These are phyloP conservation scores for Megaceryle alcyon DNA, from an alignment of 2,797 vertebrate genomes.

Conservation along the genomic window DNA sequence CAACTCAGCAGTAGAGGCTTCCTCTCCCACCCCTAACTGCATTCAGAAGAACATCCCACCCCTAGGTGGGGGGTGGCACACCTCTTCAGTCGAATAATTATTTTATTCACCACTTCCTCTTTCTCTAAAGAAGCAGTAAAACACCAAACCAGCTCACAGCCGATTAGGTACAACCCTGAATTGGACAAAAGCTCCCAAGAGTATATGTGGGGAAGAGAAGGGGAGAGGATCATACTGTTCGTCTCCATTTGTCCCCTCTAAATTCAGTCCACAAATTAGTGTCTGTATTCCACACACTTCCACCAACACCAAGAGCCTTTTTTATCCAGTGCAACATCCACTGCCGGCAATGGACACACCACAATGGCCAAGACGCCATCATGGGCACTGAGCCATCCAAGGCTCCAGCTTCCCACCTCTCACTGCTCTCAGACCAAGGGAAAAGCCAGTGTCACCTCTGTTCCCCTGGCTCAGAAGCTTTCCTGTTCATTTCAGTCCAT, in stretches of 20 bases:
- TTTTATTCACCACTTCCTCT: slow-evolving; percentile 29
- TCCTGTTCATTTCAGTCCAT: slow-evolving; percentile 42
- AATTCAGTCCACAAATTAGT: background rate
- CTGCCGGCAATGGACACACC: slow-evolving; percentile 23
- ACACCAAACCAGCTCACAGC: slow-evolving; percentile 59
- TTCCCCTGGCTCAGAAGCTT: slow-evolving; percentile 1
- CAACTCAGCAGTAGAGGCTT: slow-evolving; percentile 10
- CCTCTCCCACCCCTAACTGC: slow-evolving; percentile 4
- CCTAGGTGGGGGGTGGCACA: background rate
- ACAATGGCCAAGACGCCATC: background rate
- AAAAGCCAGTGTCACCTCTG: slow-evolving; percentile 6
- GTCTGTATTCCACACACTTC: background rate
- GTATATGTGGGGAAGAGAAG: background rate
- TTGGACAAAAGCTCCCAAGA: slow-evolving; percentile 4
- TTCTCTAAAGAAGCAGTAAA: slow-evolving; percentile 45
- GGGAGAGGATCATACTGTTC: background rate
- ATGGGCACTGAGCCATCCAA: background rate
- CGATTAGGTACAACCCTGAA: slow-evolving; percentile 65
- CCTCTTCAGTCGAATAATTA: slow-evolving; percentile 15
- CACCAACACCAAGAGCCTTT: background rate
- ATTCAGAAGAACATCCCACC: slow-evolving; percentile 22
- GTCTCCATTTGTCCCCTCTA: background rate
- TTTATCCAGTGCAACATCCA: background rate
- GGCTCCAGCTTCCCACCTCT: background rate
- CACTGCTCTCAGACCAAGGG: slow-evolving; percentile 25